These are phyloP conservation scores for Hyles vespertilio DNA, from an alignment of 1,140 invertebrate species.

Conservation along the genomic window DNA sequence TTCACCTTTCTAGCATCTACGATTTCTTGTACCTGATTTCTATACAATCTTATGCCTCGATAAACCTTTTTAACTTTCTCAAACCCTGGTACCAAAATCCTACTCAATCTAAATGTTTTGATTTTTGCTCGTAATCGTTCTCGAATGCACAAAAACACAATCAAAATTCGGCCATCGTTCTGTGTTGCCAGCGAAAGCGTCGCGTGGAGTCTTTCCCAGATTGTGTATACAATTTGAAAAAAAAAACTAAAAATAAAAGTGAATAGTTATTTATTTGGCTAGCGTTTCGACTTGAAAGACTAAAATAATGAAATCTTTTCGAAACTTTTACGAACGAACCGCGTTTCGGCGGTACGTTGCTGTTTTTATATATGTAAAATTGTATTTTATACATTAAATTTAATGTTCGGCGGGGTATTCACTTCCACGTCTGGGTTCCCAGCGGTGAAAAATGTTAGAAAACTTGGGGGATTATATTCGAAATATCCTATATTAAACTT, in stretches of 20 bases:
- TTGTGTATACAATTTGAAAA: neutral
- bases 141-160: no score
- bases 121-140: no score
- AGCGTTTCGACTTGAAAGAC: conserved; percentile 11
- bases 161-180: no score
- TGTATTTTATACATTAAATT: conserved; percentile 26
- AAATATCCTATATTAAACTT: conserved; percentile 12
- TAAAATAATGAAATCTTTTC: conserved; percentile 17
- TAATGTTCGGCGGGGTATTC: conserved; percentile 8
- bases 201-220: neutral
- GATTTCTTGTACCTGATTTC: no score
- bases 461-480: neutral
- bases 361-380: conserved; percentile 17
- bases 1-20: no score
- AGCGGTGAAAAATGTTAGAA: neutral
- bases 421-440: neutral
- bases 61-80: no score
- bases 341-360: conserved; percentile 7
- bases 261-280: neutral
- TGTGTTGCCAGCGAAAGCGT: no score
- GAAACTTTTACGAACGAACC: conserved; percentile 14
- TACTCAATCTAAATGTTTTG: no score
- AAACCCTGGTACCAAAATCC: no score
- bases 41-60: no score
- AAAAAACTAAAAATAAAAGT: neutral